phyloP scores from a whole-genome alignment of 2,888 invertebrate species.

The Trichogramma dendrolimi region DNA sequence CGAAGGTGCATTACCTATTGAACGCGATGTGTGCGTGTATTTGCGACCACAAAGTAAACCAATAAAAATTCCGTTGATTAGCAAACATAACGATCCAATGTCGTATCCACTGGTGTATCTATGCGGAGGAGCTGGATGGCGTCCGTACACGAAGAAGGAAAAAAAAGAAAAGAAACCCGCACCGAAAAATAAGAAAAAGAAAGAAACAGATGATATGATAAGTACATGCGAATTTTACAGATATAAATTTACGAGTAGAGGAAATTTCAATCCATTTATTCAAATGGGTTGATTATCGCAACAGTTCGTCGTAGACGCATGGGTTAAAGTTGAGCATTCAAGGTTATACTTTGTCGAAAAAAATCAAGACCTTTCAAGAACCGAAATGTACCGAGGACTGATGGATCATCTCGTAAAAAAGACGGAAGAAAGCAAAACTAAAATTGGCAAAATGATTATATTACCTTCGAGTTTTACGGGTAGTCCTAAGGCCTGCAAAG shows the following conservation, averaged over 20 bases:
- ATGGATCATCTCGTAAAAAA: slow-evolving; percentile 32
- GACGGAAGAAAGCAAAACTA: slow-evolving; percentile 22
- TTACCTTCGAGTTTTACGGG: slow-evolving; percentile 40
- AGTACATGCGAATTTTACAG: neutral
- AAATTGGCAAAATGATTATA: slow-evolving; percentile 31
- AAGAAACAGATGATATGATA: neutral
- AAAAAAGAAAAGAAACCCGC: too few relatives aligned
- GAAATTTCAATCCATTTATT: neutral
- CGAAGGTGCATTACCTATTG: slow-evolving; percentile 18
- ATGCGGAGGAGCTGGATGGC: slow-evolving; percentile 19
- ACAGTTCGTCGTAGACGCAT: slow-evolving; percentile 4
- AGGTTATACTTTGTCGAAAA: too few relatives aligned
- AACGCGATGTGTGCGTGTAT: slow-evolving; percentile 24
- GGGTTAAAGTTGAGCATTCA: neutral
- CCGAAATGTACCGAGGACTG: neutral
- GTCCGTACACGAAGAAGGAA: slow-evolving; percentile 3
- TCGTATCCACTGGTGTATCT: slow-evolving; percentile 19
- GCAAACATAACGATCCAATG: slow-evolving; percentile 20
- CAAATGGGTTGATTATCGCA: neutral
- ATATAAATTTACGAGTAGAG: slow-evolving; percentile 3
- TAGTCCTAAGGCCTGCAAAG: slow-evolving; percentile 39
- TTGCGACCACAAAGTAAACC: slow-evolving; percentile 4
- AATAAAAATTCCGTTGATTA: too few relatives aligned
- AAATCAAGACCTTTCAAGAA: neutral
- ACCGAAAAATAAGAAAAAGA: neutral